A percentile compares a stretch with the other conserved stretches of the same genome.
Evolutionary conservation across 2,797 vertebrate genomes (phyloP).

Genomic region (Lophotriccus pileatus): DNA sequence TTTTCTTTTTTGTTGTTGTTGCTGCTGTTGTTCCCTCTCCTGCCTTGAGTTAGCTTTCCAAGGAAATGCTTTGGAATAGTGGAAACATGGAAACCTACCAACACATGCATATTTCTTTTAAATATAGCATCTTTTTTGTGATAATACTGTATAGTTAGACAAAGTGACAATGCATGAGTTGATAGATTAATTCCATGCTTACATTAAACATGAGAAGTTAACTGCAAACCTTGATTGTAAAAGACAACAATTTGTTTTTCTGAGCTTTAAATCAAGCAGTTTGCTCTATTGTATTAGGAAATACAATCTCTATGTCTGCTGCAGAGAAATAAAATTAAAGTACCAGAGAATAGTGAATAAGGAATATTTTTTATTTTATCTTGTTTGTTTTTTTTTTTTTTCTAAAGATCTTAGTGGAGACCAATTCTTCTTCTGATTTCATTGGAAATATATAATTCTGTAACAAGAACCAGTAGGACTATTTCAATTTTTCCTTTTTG

Average conservation of each 20-base stretch:
- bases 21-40: not conserved
- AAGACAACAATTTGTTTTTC: not conserved
- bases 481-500: not conserved
- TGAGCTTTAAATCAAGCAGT: not conserved
- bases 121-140: not conserved
- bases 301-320: not conserved
- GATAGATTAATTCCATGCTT: not conserved
- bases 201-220: not conserved
- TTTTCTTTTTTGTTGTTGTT: not conserved
- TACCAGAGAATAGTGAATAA: not conserved
- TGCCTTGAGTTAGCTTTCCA: not conserved
- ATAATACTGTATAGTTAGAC: not conserved
- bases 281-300: not conserved
- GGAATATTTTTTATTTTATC: not conserved
- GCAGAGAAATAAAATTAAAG: not conserved
- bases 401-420: not conserved
- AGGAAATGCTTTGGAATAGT: not conserved
- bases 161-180: not conserved
- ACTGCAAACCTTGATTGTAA: not conserved
- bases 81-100: not conserved
- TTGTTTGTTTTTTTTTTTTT: not conserved
- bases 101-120: not conserved
- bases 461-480: not conserved
- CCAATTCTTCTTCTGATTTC: not conserved
- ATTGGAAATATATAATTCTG: not conserved